These are phyloP conservation scores for Sebastolobus alascanus DNA, from an alignment of 2,797 vertebrate species.

Conservation along the genomic window DNA sequence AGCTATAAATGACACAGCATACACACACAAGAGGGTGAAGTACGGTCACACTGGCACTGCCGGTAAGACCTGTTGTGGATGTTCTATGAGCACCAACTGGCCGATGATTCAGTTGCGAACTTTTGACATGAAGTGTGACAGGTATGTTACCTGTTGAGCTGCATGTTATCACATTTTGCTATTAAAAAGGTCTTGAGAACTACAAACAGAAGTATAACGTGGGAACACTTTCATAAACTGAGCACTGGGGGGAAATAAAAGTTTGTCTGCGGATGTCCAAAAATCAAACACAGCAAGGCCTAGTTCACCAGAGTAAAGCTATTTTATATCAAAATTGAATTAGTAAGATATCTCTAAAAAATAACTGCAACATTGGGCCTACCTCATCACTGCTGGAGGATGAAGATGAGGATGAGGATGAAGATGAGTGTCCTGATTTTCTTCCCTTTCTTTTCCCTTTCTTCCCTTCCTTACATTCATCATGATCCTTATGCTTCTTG, in stretches of 20 bases:
- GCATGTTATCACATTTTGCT: constrained; percentile 10
- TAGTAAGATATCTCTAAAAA: neutral
- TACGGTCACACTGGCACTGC: constrained; percentile 3
- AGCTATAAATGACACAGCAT: neutral
- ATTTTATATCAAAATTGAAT: neutral
- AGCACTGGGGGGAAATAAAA: neutral
- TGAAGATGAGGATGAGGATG: constrained; percentile 22
- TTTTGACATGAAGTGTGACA: constrained; percentile 20
- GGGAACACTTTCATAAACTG: neutral
- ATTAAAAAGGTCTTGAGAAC: neutral
- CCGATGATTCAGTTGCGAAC: neutral
- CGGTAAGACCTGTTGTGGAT: constrained; percentile 35
- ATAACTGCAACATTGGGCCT: neutral
- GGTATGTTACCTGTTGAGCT: neutral
- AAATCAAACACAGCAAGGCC: neutral
- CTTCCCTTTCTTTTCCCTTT: rapidly evolving
- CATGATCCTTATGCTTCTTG: constrained; percentile 11
- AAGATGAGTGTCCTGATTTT: neutral
- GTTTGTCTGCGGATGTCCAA: neutral
- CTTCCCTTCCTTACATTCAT: constrained; percentile 3
- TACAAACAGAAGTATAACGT: neutral
- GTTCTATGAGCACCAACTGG: rapidly evolving
- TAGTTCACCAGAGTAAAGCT: neutral
- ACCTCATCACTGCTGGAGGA: constrained; percentile 66
- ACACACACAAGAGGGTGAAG: neutral